Percentiles rank a stretch among this genome's conserved stretches.
Conservation (phyloP, 1,140 invertebrate species). For the Lepidurus packardi region DNA sequence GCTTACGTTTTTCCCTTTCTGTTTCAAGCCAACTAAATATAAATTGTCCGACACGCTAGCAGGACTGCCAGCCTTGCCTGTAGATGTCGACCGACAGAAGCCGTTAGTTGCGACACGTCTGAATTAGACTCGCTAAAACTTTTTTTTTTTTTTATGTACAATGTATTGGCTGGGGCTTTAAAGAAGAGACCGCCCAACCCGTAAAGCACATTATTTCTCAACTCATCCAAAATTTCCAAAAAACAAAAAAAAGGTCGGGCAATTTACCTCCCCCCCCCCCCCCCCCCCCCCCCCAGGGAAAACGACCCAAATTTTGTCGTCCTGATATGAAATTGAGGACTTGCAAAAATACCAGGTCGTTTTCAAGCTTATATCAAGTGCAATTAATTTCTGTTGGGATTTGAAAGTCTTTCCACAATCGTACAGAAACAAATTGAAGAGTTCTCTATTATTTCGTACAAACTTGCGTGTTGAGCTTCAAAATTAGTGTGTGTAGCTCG, state of each 20-base stretch:
- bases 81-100: too few species aligned
- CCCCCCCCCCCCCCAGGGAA: background rate
- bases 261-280: too few species aligned
- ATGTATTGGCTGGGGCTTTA: background rate
- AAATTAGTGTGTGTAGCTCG: background rate
- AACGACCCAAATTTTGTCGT: background rate
- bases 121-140: background rate
- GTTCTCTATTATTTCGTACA: background rate
- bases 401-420: background rate
- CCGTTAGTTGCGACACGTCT: background rate
- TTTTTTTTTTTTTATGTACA: conserved; percentile 1
- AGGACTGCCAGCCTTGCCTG: too few species aligned
- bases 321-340: background rate
- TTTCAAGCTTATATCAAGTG: background rate
- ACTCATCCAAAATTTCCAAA: background rate
- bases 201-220: background rate
- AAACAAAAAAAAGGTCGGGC: background rate
- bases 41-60: too few species aligned
- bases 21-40: too few species aligned
- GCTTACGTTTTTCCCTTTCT: too few species aligned
- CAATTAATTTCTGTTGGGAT: background rate
- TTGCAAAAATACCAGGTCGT: background rate
- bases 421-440: background rate
- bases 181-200: background rate
- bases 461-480: background rate